Base-by-base conservation (phyloP, 1,140 invertebrate species). In the Dendroctonus ponderosae region DNA sequence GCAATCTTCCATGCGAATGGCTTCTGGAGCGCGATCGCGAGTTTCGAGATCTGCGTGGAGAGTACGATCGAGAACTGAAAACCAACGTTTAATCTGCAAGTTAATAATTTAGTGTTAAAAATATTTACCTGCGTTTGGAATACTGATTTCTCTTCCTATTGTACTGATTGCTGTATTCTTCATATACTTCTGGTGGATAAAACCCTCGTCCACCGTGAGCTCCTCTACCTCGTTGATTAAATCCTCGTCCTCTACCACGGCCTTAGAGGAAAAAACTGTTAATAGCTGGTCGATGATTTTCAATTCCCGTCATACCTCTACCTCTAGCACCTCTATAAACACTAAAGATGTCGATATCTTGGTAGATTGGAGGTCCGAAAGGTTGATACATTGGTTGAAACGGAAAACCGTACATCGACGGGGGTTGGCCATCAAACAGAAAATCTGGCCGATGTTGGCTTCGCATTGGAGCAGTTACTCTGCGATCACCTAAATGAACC, bases 91-190 rank as follows among this genome's bases (percentile, higher is more conserved):
- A 52, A 9, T 9, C 2, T 9, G 3, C 9, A 52, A 52, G 8
- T 9, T 46, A 46, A 46, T 46, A 46, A 1, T 2, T 46, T 11
- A 46, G 12, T 14, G 4, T 46, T 46, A 2, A 4, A 2, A 46
- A 46, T 46, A 46, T 2, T 46, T 46, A 46, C 26, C 26, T 26
- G 26, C 26, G 26, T 26, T 26, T 26, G 26, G 26, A 4, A 46
- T 14, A 46, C 44, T 46, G 12, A 46, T 46, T 9, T 11, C 44
- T 46, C 9, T 80, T 82, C 65, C 6, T 52, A 40, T 49, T 44
- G 41, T 57, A 80, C 71, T 83, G 82, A 70, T 79, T 81, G 60
- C 64, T 73, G 72, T 77, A 78, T 52, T 77, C 71, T 9, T 77
- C 70, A 57, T 74, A 71, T 7, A 74, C 15, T 52, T 75, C 73